Conservation (phyloP, 2,113 vertebrate species). For the Neolamprologus fasciatus region DNA sequence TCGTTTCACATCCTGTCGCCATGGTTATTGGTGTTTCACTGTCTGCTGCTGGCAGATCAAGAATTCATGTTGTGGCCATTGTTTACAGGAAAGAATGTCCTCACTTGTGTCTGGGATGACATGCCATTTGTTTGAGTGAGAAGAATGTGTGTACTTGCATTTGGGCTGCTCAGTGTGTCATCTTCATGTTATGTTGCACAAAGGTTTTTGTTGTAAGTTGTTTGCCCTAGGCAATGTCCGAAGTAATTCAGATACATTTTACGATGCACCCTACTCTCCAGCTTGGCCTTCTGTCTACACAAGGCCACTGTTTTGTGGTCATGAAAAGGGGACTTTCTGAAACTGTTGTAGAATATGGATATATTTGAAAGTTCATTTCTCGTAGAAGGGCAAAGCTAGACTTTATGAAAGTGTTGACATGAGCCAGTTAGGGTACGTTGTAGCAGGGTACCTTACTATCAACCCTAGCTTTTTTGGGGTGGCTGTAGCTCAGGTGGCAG, state of each 20-base stretch:
- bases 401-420: background rate
- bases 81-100: conserved; percentile 52
- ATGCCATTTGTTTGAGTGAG: conserved; percentile 37
- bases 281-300: background rate
- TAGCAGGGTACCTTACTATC: background rate
- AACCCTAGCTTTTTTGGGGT: too few relatives aligned
- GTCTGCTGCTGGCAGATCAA: conserved; percentile 23
- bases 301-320: background rate
- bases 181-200: conserved; percentile 39
- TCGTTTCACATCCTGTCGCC: background rate
- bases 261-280: background rate
- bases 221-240: conserved; percentile 30
- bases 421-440: background rate
- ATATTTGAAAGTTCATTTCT: background rate
- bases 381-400: background rate
- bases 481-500: too few relatives aligned
- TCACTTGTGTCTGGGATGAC: conserved; percentile 38
- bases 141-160: conserved; percentile 34
- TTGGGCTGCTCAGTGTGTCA: conserved; percentile 32
- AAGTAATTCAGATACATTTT: conserved; percentile 16
- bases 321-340: background rate
- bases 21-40: conserved; percentile 21
- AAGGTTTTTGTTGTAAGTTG: conserved; percentile 44
- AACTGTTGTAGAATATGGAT: background rate
- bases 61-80: conserved; percentile 45